Conservation (phyloP, 1,140 invertebrate genomes). For the Vollenhovia emeryi region DNA sequence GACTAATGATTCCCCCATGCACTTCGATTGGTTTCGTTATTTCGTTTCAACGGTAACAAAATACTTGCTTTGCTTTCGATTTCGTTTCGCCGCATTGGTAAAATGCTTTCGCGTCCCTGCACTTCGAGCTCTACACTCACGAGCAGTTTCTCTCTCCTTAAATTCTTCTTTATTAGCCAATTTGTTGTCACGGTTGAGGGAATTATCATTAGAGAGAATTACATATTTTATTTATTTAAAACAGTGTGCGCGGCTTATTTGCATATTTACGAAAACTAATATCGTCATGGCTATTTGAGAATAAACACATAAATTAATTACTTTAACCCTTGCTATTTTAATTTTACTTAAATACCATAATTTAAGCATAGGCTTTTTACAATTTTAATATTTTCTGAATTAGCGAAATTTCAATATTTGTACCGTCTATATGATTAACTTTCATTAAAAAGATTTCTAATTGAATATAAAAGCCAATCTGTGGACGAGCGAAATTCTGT, state of each 20-base stretch:
- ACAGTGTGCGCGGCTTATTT: neutral
- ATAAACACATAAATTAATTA: neutral
- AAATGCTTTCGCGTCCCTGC: constrained; percentile 9
- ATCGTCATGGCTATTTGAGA: neutral
- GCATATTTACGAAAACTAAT: neutral
- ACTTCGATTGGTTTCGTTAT: constrained; percentile 59
- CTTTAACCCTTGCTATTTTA: neutral
- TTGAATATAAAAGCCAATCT: neutral
- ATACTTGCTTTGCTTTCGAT: constrained; percentile 36
- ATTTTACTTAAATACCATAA: neutral
- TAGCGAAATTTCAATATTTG: neutral
- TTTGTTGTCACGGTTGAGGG: neutral
- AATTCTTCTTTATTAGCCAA: constrained; percentile 8
- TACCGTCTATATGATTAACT: neutral
- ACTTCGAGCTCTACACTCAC: neutral
- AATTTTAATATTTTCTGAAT: neutral
- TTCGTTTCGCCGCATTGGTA: constrained; percentile 7
- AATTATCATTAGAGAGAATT: neutral
- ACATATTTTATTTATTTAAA: neutral
- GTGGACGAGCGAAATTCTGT: neutral
- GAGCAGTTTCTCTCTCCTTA: neutral
- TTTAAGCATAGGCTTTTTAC: neutral
- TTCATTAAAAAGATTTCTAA: neutral
- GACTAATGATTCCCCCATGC: constrained; percentile 53
- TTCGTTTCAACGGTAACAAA: constrained; percentile 55